Percentiles rank a stretch among this genome's conserved stretches.
phyloP scores from a whole-genome alignment of 2,797 vertebrate species.

The Oryzias dopingdopingensis region DNA sequence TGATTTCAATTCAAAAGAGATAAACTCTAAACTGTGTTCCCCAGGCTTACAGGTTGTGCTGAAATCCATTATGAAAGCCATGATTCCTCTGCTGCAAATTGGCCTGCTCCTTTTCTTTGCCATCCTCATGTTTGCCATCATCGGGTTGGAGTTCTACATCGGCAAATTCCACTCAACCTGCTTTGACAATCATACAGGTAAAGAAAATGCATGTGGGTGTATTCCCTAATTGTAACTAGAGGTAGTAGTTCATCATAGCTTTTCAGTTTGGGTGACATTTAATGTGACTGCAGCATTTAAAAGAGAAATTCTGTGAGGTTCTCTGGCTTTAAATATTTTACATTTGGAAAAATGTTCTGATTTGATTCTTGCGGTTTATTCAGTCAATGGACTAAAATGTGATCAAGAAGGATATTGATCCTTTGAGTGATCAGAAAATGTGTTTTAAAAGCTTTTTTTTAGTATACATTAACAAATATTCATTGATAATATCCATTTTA shows the following conservation, averaged over 20 bases:
- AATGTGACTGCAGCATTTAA: neutral
- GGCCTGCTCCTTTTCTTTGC: slow-evolving; percentile 95
- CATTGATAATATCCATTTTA: too few relatives aligned
- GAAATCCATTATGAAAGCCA: slow-evolving; percentile 98
- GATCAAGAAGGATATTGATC: too few relatives aligned
- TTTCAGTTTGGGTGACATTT: slow-evolving; percentile 4
- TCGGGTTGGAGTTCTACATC: slow-evolving; percentile 97
- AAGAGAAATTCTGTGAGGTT: too few relatives aligned
- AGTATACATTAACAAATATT: too few relatives aligned
- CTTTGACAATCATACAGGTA: slow-evolving; percentile 85
- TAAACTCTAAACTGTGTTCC: slow-evolving; percentile 23
- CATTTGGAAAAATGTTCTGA: too few relatives aligned
- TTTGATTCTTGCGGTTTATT: too few relatives aligned
- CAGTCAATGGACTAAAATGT: too few relatives aligned
- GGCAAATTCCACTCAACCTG: slow-evolving; percentile 95
- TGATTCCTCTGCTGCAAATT: slow-evolving; percentile 96
- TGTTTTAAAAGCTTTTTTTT: too few relatives aligned
- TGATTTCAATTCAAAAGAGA: neutral
- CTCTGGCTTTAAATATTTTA: too few relatives aligned
- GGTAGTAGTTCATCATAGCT: too few relatives aligned
- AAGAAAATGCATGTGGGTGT: neutral
- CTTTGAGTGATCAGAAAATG: too few relatives aligned
- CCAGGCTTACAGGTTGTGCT: slow-evolving; percentile 95
- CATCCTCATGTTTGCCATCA: slow-evolving; percentile 97
- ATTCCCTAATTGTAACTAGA: neutral